phyloP scores from a whole-genome alignment of 2,113 vertebrate species.

The Apeltes quadracus region DNA sequence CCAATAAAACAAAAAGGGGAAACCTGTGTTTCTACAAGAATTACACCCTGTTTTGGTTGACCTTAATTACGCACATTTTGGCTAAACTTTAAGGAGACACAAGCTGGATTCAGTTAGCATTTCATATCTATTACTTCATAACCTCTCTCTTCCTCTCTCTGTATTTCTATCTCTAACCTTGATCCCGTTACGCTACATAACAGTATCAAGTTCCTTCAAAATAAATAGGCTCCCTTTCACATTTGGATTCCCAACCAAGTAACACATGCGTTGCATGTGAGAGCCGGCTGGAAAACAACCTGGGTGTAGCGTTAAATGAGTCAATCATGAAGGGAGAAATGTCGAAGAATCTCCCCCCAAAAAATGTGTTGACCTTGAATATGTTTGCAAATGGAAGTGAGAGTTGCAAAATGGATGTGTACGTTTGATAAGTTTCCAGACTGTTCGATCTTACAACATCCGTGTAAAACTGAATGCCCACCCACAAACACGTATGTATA shows the following conservation, averaged over 20 bases:
- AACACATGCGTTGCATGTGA: slow-evolving; percentile 74
- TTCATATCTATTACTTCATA: slow-evolving; percentile 63
- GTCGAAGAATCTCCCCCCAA: slow-evolving; percentile 31
- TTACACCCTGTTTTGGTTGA: slow-evolving; percentile 46
- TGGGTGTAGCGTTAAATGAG: slow-evolving; percentile 44
- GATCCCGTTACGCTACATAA: slow-evolving; percentile 71
- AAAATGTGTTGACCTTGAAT: slow-evolving; percentile 24
- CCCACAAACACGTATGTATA: neutral
- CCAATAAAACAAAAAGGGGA: slow-evolving; percentile 36
- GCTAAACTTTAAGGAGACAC: slow-evolving; percentile 59
- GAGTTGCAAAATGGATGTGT: slow-evolving; percentile 13
- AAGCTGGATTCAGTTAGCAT: slow-evolving; percentile 67
- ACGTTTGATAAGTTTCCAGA: neutral
- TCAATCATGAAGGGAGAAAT: slow-evolving; percentile 37
- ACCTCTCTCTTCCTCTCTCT: slow-evolving; percentile 51
- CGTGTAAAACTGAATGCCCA: neutral
- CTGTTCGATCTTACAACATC: slow-evolving; percentile 1
- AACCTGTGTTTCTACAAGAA: slow-evolving; percentile 60
- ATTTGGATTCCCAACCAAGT: slow-evolving; percentile 63
- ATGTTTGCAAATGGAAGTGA: slow-evolving; percentile 22
- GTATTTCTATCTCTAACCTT: slow-evolving; percentile 71
- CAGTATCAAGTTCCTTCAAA: slow-evolving; percentile 70
- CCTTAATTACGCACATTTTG: slow-evolving; percentile 59
- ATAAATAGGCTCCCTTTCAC: slow-evolving; percentile 70
- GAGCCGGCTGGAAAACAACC: slow-evolving; percentile 56